Base-by-base conservation (phyloP, 2,113 vertebrate species). In the Panthera uncia region DNA sequence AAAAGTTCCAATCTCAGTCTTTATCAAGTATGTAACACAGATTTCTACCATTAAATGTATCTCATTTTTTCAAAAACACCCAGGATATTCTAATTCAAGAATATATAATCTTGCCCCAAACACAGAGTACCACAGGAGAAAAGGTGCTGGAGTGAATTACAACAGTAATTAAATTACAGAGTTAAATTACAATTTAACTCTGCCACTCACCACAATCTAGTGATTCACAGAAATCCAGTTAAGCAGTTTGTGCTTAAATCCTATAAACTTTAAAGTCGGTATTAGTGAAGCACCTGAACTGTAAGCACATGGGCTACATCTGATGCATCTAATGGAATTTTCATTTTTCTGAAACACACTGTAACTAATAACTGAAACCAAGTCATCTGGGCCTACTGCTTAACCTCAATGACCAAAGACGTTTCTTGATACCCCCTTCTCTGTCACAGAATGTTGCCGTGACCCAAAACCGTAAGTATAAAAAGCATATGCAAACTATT, bases 81-180 rank as follows among this genome's bases (percentile, higher is more conserved):
- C 21, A 91, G 87, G n/a, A 89, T 69, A 52, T 38, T 91, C 85
- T 91, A 95, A 31, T 76, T n/a, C 12, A 97, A 94, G 74, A 95
- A 95, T 61, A 90, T 0, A 57, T 13, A 91, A 18, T 50, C 92
- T 45, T 18, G n/a, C 8, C 19, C 9, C 38, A 73, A 95, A 88
- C 65, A 91, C 14, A 84, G 48, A 76, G 9, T 15, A 78, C 71
- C 52, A 94, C 14, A 57, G 57, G 14, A 63, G 45, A 86, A 89
- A 87, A 57, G 3, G 38, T 19, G 83, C 31, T 21, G 31, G n/a
- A 45, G 29, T 74, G 27, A 92, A 73, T 33, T 55, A 82, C 11
- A 92, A 80, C 8, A 65, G n/a, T n/a, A n/a, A n/a, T n/a, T n/a
- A n/a, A n/a, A n/a, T n/a, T n/a, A n/a, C n/a, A n/a, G n/a, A n/a